Conservation (phyloP, 2,113 vertebrate genomes). For the Cygnus atratus region DNA sequence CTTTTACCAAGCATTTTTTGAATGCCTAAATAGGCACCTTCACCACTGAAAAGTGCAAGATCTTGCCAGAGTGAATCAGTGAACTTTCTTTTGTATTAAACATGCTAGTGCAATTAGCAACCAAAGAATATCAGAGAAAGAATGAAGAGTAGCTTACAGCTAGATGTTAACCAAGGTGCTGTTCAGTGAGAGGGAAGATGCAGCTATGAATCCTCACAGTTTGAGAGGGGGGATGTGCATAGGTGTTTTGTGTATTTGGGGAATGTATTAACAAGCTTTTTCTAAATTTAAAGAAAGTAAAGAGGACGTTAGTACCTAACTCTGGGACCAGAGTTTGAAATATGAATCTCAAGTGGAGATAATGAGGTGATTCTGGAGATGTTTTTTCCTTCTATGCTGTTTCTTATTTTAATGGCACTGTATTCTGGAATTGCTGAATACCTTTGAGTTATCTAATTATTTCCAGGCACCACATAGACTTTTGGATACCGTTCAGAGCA, state of each 20-base stretch:
- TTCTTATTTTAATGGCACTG: neutral
- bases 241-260: neutral
- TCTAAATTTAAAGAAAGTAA: neutral
- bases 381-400: neutral
- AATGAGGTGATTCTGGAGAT: neutral
- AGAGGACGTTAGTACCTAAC: neutral
- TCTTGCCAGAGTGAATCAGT: neutral
- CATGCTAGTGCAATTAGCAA: neutral
- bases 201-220: neutral
- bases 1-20: neutral
- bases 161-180: neutral
- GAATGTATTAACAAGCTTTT: neutral
- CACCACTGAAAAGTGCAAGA: neutral
- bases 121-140: neutral
- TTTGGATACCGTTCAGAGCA: neutral
- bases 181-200: neutral
- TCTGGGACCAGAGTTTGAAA: neutral
- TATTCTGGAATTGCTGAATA: neutral
- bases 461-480: neutral
- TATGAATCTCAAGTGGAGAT: neutral
- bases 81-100: neutral
- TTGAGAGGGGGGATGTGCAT: neutral
- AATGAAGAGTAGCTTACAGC: neutral
- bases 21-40: neutral
- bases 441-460: neutral